These are phyloP conservation scores for Lepidochrysops patricia DNA, from an alignment of 2,888 invertebrate genomes.

Conservation along the genomic window DNA sequence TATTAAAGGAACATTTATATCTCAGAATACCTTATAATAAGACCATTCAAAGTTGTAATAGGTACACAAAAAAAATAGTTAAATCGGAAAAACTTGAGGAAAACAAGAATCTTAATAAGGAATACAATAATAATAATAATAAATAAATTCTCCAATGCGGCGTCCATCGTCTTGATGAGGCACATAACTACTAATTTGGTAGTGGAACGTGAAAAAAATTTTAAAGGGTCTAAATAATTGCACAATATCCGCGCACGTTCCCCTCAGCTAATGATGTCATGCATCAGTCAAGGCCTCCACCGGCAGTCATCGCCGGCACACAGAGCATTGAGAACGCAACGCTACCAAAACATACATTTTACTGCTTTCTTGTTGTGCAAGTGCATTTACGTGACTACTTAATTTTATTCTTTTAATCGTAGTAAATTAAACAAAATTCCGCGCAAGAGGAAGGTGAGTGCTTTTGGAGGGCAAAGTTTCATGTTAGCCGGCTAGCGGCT, in stretches of 20 bases:
- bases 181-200: not conserved
- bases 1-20: not conserved
- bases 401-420: conserved; percentile 32
- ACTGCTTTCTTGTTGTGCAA: conserved; percentile 43
- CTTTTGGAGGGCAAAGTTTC: conserved; percentile 14
- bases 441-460: conserved; percentile 69
- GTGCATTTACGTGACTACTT: conserved; percentile 56
- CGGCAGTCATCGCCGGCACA: conserved; percentile 47
- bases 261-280: conserved; percentile 50
- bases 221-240: conserved; percentile 21
- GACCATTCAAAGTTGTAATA: too few species aligned
- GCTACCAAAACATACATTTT: conserved; percentile 34
- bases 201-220: conserved; percentile 14
- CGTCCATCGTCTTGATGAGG: not conserved
- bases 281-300: conserved; percentile 35
- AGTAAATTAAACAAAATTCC: conserved; percentile 56
- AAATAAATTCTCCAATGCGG: not conserved
- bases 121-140: too few species aligned
- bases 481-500: not conserved
- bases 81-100: too few species aligned
- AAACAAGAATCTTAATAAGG: too few species aligned
- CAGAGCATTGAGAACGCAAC: conserved; percentile 59
- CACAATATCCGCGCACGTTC: conserved; percentile 23
- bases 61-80: too few species aligned
- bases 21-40: too few species aligned